A percentile compares a stretch with the other conserved stretches of the same genome.
Evolutionary conservation across 1,140 invertebrate species (phyloP).

Genomic region (Papilio machaon): DNA sequence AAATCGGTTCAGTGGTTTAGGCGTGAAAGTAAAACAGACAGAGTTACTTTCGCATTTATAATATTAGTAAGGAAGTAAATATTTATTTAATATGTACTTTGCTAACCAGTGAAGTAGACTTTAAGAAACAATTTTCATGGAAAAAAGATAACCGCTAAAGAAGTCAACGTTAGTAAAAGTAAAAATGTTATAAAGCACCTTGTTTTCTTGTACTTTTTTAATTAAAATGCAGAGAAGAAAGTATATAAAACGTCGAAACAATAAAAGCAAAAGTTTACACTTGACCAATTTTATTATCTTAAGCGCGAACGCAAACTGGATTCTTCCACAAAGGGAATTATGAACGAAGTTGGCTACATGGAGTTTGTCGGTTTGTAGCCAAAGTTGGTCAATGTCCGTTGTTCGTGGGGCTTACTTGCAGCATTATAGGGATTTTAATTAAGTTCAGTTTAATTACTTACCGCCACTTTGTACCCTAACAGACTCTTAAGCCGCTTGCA

Average conservation of each 20-base stretch:
- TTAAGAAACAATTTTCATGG: neutral
- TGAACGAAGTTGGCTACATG: constrained; percentile 63
- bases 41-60: too few species aligned
- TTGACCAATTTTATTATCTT: constrained; percentile 42
- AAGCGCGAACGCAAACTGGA: constrained; percentile 50
- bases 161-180: neutral
- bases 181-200: neutral
- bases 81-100: neutral
- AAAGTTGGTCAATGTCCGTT: constrained; percentile 55
- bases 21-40: too few species aligned
- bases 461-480: constrained; percentile 27
- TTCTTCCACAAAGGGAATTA: constrained; percentile 61
- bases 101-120: neutral
- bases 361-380: constrained; percentile 59
- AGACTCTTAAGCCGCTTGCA: constrained; percentile 32
- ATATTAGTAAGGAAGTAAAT: too few species aligned
- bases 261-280: constrained; percentile 32
- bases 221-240: constrained; percentile 29
- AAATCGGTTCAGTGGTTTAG: too few species aligned
- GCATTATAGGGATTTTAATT: constrained; percentile 61
- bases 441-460: constrained; percentile 61
- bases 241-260: constrained; percentile 26
- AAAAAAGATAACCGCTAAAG: too few species aligned
- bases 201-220: neutral
- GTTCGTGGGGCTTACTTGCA: constrained; percentile 50